phyloP scores from a whole-genome alignment of 30 jellyfish, hydroid and myxozoan species.

The Hydra vulgaris region DNA sequence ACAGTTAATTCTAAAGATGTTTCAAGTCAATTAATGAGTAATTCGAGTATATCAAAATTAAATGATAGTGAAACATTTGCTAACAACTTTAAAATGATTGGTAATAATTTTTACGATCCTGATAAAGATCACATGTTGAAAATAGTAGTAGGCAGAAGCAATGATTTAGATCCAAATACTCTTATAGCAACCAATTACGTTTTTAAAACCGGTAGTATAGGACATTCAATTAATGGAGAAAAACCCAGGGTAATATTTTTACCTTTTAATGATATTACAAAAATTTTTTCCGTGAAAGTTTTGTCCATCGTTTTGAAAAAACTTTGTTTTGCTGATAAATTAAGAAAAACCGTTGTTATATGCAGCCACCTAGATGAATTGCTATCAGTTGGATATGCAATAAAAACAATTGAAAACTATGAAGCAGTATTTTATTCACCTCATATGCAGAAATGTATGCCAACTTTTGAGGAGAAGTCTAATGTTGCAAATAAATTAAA shows the following conservation, averaged over 20 bases:
- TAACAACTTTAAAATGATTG: too few species aligned
- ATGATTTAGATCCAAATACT: neutral
- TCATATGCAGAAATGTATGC: neutral
- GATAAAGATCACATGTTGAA: neutral
- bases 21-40: too few species aligned
- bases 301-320: neutral
- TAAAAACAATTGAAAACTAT: neutral
- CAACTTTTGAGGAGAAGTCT: neutral
- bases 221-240: neutral
- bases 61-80: too few species aligned
- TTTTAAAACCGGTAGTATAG: neutral
- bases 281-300: neutral
- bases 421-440: neutral
- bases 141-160: neutral
- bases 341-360: neutral
- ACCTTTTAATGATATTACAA: neutral
- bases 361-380: neutral
- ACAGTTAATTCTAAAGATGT: too few species aligned
- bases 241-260: neutral
- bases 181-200: neutral
- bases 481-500: neutral
- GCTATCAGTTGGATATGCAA: neutral
- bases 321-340: neutral
- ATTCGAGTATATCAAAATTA: too few species aligned
- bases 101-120: too few species aligned